Percentiles rank a stretch among this genome's conserved stretches.
phyloP scores from a whole-genome alignment of 2,888 invertebrate species.

The Electrophaes corylata region DNA sequence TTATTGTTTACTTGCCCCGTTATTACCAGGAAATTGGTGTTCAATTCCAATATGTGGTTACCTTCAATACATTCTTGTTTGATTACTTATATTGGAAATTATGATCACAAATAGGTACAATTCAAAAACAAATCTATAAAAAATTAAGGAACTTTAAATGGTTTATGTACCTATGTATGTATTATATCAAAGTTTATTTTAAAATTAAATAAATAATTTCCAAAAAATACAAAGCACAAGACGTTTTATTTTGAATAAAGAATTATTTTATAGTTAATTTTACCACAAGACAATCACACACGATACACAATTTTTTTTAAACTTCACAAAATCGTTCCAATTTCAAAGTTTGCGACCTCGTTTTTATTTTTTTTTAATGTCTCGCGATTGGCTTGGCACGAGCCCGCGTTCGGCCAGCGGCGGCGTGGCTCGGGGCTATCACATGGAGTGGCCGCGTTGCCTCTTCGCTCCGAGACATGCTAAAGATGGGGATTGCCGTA shows the following conservation, averaged over 20 bases:
- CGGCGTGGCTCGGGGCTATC: constrained; percentile 79
- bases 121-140: background rate
- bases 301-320: constrained; percentile 4
- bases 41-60: constrained; percentile 68
- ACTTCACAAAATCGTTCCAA: constrained; percentile 12
- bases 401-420: constrained; percentile 55
- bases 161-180: no score
- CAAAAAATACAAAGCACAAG: background rate
- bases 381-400: constrained; percentile 59
- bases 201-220: no score
- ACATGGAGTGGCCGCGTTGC: constrained; percentile 71
- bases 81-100: constrained; percentile 23
- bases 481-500: constrained; percentile 68
- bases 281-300: constrained; percentile 12
- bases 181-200: no score
- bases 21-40: constrained; percentile 72
- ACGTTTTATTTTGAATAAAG: no score
- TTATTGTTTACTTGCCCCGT: constrained; percentile 79
- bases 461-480: constrained; percentile 60
- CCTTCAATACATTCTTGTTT: constrained; percentile 37
- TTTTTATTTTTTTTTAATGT: constrained; percentile 48
- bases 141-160: background rate
- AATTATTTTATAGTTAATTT: no score
- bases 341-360: constrained; percentile 21
- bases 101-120: background rate